Evolutionary conservation across 1,140 invertebrate species (phyloP).

Genomic region (Eumaeus atala): DNA sequence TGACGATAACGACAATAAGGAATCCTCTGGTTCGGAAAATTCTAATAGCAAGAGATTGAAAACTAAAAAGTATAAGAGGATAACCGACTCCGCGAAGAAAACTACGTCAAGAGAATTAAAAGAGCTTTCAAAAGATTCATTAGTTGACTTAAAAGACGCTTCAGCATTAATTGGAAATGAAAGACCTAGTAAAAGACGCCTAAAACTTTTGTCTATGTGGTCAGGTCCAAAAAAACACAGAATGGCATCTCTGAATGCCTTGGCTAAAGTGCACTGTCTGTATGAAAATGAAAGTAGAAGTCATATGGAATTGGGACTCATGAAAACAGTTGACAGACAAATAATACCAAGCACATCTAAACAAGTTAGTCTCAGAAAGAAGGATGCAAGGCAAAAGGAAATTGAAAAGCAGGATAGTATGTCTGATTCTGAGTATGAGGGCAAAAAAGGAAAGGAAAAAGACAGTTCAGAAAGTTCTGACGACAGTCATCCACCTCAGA

Average conservation of each 20-base stretch:
- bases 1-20: conserved; percentile 61
- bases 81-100: conserved; percentile 53
- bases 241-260: conserved; percentile 90
- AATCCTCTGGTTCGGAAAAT: conserved; percentile 54
- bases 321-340: conserved; percentile 63
- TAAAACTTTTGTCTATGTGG: conserved; percentile 70
- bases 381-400: conserved; percentile 56
- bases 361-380: conserved; percentile 47
- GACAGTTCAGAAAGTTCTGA: conserved; percentile 68
- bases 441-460: conserved; percentile 59
- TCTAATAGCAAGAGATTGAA: conserved; percentile 49
- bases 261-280: conserved; percentile 93
- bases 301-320: conserved; percentile 77
- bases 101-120: conserved; percentile 59
- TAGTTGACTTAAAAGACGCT: conserved; percentile 60
- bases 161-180: conserved; percentile 46
- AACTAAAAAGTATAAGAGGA: conserved; percentile 61
- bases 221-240: conserved; percentile 84
- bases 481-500: conserved; percentile 61
- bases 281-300: conserved; percentile 91
- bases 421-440: conserved; percentile 71
- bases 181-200: conserved; percentile 61
- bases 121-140: conserved; percentile 64
- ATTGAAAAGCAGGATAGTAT: conserved; percentile 58
- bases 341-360: conserved; percentile 54